Conservation (phyloP, 2,113 vertebrate species). For the Varanus salvator region DNA sequence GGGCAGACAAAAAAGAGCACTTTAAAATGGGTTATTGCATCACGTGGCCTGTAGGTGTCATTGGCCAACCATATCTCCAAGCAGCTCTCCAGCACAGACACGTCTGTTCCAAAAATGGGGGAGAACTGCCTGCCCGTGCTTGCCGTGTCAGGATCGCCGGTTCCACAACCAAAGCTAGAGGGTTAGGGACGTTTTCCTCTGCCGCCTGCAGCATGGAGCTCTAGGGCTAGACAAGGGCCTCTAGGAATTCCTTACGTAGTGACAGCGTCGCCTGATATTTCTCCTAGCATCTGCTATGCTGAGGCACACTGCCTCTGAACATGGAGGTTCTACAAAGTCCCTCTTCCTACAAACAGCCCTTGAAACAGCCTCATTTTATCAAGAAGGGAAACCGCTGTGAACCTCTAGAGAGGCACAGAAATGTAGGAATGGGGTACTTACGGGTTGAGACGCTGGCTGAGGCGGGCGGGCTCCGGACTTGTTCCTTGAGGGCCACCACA, state of each 20-base stretch:
- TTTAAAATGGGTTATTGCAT: conserved; percentile 28
- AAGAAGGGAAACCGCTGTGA: neutral
- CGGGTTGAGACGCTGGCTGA: conserved; percentile 88
- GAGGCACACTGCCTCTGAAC: neutral
- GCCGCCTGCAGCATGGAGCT: neutral
- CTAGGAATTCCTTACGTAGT: neutral
- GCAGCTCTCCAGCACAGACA: neutral
- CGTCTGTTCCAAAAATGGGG: neutral
- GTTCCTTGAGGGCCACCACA: conserved; percentile 92
- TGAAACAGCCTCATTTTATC: neutral
- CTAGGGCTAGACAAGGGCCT: neutral
- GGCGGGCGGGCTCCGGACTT: conserved; percentile 89
- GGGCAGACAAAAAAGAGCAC: neutral
- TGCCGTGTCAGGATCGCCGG: too few species aligned
- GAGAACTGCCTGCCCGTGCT: neutral
- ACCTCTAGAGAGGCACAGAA: neutral
- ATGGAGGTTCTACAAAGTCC: neutral
- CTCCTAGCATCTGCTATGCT: neutral
- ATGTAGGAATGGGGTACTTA: conserved; percentile 70
- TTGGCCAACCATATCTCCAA: conserved; percentile 13
- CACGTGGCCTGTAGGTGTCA: conserved; percentile 66
- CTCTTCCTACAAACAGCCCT: neutral
- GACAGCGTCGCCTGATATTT: neutral
- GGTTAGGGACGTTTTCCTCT: neutral
- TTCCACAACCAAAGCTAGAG: conserved; percentile 1